phyloP scores from a whole-genome alignment of 2,113 vertebrate species.

The Thryonomys swinderianus region DNA sequence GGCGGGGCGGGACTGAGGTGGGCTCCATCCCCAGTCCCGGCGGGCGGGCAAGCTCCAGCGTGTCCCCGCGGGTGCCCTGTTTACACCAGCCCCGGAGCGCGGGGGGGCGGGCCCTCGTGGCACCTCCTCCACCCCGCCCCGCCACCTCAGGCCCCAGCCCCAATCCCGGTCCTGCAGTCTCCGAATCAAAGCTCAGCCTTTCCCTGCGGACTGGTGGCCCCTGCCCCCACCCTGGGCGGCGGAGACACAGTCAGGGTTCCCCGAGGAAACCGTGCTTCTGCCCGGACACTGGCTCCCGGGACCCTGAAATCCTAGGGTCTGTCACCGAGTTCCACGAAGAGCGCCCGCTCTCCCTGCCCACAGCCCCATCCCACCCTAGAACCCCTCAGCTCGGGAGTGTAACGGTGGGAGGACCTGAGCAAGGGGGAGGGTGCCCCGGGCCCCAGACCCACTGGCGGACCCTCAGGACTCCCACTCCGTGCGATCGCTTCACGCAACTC shows the following conservation, averaged over 20 bases:
- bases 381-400: background rate
- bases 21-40: slow-evolving; percentile 70
- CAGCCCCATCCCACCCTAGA: background rate
- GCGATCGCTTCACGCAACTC: slow-evolving; percentile 11
- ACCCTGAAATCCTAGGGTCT: background rate
- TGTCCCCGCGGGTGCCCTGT: slow-evolving; percentile 78
- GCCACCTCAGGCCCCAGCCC: slow-evolving; percentile 51
- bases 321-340: slow-evolving; percentile 39
- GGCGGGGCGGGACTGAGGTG: slow-evolving; percentile 71
- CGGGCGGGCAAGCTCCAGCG: slow-evolving; percentile 67
- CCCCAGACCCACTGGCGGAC: background rate
- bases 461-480: background rate
- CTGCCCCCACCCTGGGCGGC: slow-evolving; percentile 6
- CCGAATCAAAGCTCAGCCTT: slow-evolving; percentile 69
- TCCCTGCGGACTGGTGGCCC: background rate
- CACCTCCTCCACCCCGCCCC: slow-evolving; percentile 55
- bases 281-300: background rate
- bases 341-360: background rate
- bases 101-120: slow-evolving; percentile 65
- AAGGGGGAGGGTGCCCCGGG: background rate
- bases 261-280: background rate
- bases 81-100: slow-evolving; percentile 56
- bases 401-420: background rate
- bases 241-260: background rate
- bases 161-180: background rate